Evolutionary conservation across 2,113 vertebrate genomes (phyloP).

Genomic region (Rattus rattus): DNA sequence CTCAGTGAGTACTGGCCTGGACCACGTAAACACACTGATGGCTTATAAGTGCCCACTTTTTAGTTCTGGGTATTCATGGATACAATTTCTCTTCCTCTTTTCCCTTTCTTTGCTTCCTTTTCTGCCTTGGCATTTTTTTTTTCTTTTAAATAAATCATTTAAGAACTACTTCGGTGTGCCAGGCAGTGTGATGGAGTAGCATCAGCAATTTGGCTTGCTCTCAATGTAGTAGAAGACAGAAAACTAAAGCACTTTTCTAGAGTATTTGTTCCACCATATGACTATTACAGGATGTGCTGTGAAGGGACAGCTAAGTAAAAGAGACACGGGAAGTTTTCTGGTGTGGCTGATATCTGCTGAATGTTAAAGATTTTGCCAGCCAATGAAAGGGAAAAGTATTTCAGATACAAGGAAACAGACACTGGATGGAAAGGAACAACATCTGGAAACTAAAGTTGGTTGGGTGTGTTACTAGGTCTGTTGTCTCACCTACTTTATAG

Average conservation of each 20-base stretch:
- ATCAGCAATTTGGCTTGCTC: neutral
- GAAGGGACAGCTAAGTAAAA: slow-evolving; percentile 20
- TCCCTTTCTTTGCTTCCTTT: neutral
- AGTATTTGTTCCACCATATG: neutral
- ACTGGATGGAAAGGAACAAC: neutral
- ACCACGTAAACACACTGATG: neutral
- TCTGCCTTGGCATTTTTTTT: neutral
- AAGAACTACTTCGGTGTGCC: neutral
- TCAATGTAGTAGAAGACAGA: slow-evolving; percentile 19
- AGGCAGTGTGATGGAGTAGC: neutral
- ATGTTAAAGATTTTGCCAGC: slow-evolving; percentile 30
- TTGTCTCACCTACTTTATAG: neutral
- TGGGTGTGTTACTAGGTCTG: neutral
- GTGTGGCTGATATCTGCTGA: neutral
- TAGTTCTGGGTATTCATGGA: neutral
- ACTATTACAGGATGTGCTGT: neutral
- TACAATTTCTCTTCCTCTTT: neutral
- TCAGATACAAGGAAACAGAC: neutral
- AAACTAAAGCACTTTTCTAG: neutral
- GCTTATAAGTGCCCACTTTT: neutral
- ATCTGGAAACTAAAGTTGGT: neutral
- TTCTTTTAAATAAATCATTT: slow-evolving; percentile 30
- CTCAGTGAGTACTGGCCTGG: neutral
- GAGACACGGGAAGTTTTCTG: slow-evolving; percentile 20
- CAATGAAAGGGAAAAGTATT: slow-evolving; percentile 39